phyloP scores from a whole-genome alignment of 2,113 vertebrate species.

The Accipiter virgatus region DNA sequence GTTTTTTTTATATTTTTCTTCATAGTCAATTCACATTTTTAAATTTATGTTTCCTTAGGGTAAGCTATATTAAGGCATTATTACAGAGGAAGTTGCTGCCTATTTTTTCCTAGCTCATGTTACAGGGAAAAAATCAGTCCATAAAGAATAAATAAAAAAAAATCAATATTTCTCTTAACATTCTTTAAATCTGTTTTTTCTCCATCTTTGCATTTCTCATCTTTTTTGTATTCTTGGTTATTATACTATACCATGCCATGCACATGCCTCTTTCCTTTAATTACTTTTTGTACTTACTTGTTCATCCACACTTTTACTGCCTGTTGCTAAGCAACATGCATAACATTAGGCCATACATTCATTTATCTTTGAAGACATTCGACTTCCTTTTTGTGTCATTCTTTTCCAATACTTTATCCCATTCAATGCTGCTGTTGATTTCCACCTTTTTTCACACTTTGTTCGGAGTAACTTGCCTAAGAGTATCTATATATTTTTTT shows the following conservation, averaged over 20 bases:
- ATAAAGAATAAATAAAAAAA: background rate
- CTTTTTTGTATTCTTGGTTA: constrained; percentile 22
- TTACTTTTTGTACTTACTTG: constrained; percentile 61
- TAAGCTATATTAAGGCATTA: background rate
- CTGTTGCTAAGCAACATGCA: constrained; percentile 71
- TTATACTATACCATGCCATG: constrained; percentile 21
- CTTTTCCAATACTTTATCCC: constrained; percentile 3
- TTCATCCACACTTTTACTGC: constrained; percentile 57
- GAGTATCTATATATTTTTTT: background rate
- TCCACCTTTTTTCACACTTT: background rate
- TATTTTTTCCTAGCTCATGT: background rate
- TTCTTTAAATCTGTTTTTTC: constrained; percentile 26
- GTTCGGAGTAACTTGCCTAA: background rate
- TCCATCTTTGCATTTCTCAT: constrained; percentile 13
- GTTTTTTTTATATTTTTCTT: background rate
- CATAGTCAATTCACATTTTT: background rate
- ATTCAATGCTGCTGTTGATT: background rate
- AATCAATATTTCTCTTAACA: background rate
- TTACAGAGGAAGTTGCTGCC: background rate
- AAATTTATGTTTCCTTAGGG: background rate
- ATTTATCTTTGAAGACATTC: constrained; percentile 28
- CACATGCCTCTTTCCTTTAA: constrained; percentile 61
- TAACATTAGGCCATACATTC: constrained; percentile 55
- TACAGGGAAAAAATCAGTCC: background rate
- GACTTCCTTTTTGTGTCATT: constrained; percentile 25